A percentile compares a stretch with the other conserved stretches of the same genome.
Evolutionary conservation across 1,140 invertebrate genomes (phyloP).

Genomic region (Thaumatotibia leucotreta): DNA sequence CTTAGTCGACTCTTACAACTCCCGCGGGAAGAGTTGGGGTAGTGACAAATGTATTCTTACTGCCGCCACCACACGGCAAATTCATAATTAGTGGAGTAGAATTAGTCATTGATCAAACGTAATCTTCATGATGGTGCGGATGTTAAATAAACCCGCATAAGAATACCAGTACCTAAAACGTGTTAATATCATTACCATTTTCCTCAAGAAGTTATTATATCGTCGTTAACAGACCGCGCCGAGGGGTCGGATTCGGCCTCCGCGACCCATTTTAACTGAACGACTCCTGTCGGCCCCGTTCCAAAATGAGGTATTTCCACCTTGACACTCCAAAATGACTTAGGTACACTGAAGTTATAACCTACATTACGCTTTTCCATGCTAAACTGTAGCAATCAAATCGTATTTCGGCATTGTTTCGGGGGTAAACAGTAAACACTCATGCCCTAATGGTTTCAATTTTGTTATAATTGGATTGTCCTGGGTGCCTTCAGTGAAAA

Average conservation of each 20-base stretch:
- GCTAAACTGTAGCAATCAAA: neutral
- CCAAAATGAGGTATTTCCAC: neutral
- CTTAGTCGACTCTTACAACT: no score
- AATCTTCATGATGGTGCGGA: no score
- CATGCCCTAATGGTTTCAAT: neutral
- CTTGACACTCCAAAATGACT: neutral
- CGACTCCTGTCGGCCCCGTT: neutral
- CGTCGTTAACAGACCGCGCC: neutral
- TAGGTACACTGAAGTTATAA: neutral
- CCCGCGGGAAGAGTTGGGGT: no score
- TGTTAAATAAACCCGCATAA: no score
- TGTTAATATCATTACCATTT: neutral
- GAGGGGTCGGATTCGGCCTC: neutral
- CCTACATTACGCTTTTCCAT: neutral
- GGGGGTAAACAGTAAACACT: constrained; percentile 5
- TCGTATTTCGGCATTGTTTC: constrained; percentile 7
- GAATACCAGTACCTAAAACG: no score
- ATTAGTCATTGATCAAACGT: no score
- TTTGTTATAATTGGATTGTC: constrained; percentile 9
- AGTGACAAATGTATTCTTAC: no score
- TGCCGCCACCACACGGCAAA: no score
- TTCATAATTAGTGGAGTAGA: no score
- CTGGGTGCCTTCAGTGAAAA: neutral
- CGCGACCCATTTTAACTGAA: neutral
- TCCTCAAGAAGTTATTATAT: neutral